Evolutionary conservation across 2,797 vertebrate species (phyloP).

Genomic region (Tragopan temminckii): DNA sequence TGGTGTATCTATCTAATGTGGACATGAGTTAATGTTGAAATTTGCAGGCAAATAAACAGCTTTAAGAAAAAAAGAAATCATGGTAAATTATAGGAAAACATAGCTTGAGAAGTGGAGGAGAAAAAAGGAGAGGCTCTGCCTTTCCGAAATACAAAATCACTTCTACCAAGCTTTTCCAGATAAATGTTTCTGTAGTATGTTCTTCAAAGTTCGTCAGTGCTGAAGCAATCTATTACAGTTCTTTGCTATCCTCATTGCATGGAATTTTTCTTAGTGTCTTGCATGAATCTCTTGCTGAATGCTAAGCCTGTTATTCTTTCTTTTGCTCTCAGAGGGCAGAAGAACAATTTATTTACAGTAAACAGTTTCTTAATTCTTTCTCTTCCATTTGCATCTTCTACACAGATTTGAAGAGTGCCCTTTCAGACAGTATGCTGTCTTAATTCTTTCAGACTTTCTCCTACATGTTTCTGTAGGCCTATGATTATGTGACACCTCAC

Average conservation of each 20-base stretch:
- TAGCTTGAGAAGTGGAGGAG: not conserved
- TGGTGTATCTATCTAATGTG: not conserved
- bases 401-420: not conserved
- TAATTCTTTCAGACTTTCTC: not conserved
- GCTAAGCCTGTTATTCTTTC: not conserved
- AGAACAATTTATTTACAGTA: not conserved
- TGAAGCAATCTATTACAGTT: not conserved
- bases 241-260: not conserved
- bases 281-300: not conserved
- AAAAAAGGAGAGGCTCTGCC: not conserved
- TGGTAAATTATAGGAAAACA: not conserved
- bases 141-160: not conserved
- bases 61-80: not conserved
- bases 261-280: not conserved
- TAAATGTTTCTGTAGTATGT: not conserved
- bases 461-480: not conserved
- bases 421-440: not conserved
- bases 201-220: not conserved
- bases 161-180: conserved; percentile 7
- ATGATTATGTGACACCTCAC: not conserved
- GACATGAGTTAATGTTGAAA: not conserved
- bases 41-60: not conserved
- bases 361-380: not conserved
- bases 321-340: not conserved
- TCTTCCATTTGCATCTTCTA: not conserved